Evolutionary conservation across 2,888 invertebrate genomes (phyloP).

Genomic region (Drosophila demipolita): DNA sequence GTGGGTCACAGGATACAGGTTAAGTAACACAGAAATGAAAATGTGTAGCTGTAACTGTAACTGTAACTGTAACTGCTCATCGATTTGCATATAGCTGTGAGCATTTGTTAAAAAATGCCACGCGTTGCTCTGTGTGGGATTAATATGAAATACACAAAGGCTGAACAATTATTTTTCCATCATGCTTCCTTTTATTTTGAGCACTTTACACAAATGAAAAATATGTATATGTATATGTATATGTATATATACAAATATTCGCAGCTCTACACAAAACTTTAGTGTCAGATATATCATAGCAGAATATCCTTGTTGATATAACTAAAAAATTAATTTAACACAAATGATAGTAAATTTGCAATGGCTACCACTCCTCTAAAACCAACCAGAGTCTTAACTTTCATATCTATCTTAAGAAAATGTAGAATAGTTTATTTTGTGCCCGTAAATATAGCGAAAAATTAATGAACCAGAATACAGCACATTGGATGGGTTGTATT

Average conservation of each 20-base stretch:
- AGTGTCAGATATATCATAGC: background rate
- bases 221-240: background rate
- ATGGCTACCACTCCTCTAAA: fast-evolving
- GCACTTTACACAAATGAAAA: constrained; percentile 24
- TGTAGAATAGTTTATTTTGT: background rate
- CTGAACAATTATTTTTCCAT: constrained; percentile 2
- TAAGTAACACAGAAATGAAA: background rate
- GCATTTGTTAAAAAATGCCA: constrained; percentile 11
- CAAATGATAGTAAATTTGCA: too few species aligned
- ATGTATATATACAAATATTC: background rate
- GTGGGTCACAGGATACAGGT: constrained; percentile 5
- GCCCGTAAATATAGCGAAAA: too few species aligned
- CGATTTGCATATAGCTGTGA: constrained; percentile 28
- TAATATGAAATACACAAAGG: background rate
- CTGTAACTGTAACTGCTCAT: constrained; percentile 4
- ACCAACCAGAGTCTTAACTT: background rate
- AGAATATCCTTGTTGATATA: background rate
- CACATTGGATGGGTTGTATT: background rate
- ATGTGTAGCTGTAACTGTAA: background rate
- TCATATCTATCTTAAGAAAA: background rate
- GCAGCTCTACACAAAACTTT: background rate
- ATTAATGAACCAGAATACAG: too few species aligned
- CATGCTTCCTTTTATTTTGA: constrained; percentile 27
- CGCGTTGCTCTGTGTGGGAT: background rate
- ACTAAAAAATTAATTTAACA: background rate